phyloP scores from a whole-genome alignment of 1,140 invertebrate species.

The Neuroterus valhalla region DNA sequence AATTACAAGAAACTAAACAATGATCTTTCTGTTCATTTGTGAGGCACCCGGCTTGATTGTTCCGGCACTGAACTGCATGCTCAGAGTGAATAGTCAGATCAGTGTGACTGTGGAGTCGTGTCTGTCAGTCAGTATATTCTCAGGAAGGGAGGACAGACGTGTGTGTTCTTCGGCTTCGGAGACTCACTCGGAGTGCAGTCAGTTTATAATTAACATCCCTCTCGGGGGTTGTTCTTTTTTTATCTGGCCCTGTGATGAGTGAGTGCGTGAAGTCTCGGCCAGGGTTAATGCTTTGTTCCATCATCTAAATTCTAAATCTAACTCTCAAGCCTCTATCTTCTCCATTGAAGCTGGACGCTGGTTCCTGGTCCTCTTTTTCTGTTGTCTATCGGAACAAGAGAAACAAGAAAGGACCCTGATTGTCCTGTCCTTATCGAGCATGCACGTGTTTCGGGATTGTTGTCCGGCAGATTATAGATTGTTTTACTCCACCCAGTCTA shows the following conservation, averaged over 20 bases:
- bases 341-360: background rate
- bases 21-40: background rate
- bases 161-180: background rate
- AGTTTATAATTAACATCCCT: conserved; percentile 28
- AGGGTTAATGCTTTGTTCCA: background rate
- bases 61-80: conserved; percentile 18
- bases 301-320: background rate
- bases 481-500: background rate
- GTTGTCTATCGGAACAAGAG: background rate
- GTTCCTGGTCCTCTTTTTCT: background rate
- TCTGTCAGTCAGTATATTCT: background rate
- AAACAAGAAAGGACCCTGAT: background rate
- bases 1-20: background rate
- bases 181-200: background rate
- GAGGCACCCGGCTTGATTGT: background rate
- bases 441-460: conserved; percentile 29
- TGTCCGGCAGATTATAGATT: conserved; percentile 18
- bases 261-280: conserved; percentile 16
- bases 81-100: background rate
- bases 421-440: conserved; percentile 24
- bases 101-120: background rate
- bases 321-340: background rate
- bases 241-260: conserved; percentile 8
- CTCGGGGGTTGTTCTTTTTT: conserved; percentile 23
- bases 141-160: background rate